phyloP scores from a whole-genome alignment of 2,797 vertebrate species.

The Morus bassanus region DNA sequence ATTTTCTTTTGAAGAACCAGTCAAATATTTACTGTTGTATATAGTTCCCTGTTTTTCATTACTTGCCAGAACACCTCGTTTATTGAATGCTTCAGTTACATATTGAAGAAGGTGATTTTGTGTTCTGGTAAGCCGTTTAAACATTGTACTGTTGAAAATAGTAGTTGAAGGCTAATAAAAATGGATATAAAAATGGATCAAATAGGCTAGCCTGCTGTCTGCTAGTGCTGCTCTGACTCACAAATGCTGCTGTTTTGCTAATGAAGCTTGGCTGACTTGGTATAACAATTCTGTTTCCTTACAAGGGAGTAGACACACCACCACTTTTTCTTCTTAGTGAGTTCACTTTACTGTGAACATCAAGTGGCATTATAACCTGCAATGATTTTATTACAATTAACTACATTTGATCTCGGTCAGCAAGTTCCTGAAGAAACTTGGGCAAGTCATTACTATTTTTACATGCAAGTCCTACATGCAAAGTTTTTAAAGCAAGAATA shows the following conservation, averaged over 20 bases:
- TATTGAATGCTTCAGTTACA: constrained; percentile 29
- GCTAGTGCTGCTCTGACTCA: not conserved
- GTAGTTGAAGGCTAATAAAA: not conserved
- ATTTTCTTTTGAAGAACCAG: constrained; percentile 36
- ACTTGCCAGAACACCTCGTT: constrained; percentile 27
- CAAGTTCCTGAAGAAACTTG: not conserved
- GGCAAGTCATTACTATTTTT: not conserved
- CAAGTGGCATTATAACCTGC: not conserved
- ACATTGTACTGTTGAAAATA: not conserved
- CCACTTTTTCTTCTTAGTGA: constrained; percentile 4
- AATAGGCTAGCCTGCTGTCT: not conserved
- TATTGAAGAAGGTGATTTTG: not conserved
- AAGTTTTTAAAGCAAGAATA: not conserved
- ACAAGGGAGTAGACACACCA: not conserved
- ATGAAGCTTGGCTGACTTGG: constrained; percentile 1
- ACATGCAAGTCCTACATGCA: not conserved
- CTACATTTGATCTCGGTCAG: constrained; percentile 22
- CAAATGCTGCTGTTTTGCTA: not conserved
- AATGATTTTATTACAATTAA: constrained; percentile 15
- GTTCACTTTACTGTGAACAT: constrained; percentile 9
- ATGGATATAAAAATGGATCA: not conserved
- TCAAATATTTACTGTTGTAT: constrained; percentile 62
- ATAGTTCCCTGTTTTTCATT: constrained; percentile 33
- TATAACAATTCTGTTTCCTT: constrained; percentile 15
- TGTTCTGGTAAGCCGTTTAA: not conserved